phyloP scores from a whole-genome alignment of 2,113 vertebrate genomes.

The Hemibagrus wyckioides region DNA sequence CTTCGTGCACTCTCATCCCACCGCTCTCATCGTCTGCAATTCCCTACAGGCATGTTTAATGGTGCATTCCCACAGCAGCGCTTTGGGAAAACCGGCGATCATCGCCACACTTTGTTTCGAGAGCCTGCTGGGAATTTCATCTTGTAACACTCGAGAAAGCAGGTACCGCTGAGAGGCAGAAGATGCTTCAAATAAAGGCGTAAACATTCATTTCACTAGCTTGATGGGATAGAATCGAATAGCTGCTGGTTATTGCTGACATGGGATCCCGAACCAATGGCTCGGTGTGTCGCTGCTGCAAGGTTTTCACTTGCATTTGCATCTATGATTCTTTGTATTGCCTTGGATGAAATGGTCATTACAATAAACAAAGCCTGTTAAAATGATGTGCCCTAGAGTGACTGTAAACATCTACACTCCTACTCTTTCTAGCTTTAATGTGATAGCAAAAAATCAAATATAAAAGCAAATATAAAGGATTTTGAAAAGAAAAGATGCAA shows the following conservation, averaged over 20 bases:
- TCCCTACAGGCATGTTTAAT: conserved; percentile 31
- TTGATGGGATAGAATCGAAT: not conserved
- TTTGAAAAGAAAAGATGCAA: not conserved
- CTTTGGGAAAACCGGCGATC: conserved; percentile 30
- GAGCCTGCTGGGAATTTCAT: conserved; percentile 33
- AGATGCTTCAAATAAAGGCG: not conserved
- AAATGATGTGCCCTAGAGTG: not conserved
- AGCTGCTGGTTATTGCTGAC: conserved; percentile 22
- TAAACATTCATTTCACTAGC: conserved; percentile 9
- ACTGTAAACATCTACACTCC: not conserved
- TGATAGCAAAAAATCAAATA: not conserved
- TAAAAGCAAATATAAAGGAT: not conserved
- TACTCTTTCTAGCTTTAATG: not conserved
- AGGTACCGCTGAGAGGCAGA: not conserved
- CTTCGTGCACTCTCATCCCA: not conserved
- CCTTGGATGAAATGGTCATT: not conserved
- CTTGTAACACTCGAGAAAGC: conserved; percentile 23
- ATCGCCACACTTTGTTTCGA: not conserved
- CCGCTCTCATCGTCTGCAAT: not conserved
- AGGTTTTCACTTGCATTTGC: not conserved
- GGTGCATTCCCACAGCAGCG: conserved; percentile 20
- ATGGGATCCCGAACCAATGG: not conserved
- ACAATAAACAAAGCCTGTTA: not conserved
- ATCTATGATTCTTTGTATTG: not conserved
- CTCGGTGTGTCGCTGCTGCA: not conserved